Evolutionary conservation across 64 coral and sea anemone genomes (phyloP).

Genomic region (Stylophora pistillata): DNA sequence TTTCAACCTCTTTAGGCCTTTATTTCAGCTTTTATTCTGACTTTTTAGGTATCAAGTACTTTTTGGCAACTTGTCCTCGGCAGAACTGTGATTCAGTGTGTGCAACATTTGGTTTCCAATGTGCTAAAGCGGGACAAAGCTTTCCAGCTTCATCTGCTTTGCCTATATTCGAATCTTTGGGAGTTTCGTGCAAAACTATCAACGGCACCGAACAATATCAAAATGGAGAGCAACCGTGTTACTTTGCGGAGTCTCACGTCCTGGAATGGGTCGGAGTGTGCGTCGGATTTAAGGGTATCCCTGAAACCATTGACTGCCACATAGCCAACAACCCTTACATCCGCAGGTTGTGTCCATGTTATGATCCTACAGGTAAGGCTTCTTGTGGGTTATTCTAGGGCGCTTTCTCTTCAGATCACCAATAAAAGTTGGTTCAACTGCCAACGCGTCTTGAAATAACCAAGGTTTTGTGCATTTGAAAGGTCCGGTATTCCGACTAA

Average conservation of each 20-base stretch:
- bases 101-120: background rate
- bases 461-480: too few species aligned
- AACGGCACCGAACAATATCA: background rate
- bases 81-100: conserved; percentile 15
- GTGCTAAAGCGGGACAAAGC: conserved; percentile 10
- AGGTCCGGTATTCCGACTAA: too few species aligned
- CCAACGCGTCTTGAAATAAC: too few species aligned
- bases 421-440: too few species aligned
- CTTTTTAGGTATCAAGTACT: conserved; percentile 16
- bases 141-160: background rate
- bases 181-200: background rate
- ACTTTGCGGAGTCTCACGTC: background rate
- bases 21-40: background rate
- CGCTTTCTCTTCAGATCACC: too few species aligned
- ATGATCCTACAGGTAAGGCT: background rate
- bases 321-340: background rate
- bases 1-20: background rate
- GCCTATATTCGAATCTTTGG: conserved; percentile 11
- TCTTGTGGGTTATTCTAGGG: too few species aligned
- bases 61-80: background rate
- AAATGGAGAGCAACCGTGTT: background rate
- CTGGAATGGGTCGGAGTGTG: background rate
- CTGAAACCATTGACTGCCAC: conserved; percentile 9
- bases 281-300: conserved; percentile 1
- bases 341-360: conserved; percentile 15